Evolutionary conservation across 1,140 invertebrate species (phyloP).

Genomic region (Epicauta chinensis): DNA sequence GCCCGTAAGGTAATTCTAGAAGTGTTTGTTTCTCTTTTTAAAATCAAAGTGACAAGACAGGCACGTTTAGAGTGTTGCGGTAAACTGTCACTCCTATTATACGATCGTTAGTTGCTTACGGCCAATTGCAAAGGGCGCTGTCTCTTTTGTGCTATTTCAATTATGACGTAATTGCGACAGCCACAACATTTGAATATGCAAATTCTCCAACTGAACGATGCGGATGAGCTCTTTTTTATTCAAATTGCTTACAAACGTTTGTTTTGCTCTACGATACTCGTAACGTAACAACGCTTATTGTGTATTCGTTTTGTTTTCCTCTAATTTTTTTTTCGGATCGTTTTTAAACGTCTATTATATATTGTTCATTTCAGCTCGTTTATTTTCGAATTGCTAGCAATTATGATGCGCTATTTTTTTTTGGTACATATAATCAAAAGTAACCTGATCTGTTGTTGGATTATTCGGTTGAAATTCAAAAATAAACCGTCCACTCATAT

Average conservation of each 20-base stretch:
- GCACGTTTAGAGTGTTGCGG: not conserved
- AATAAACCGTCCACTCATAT: too few relatives aligned
- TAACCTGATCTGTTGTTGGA: too few relatives aligned
- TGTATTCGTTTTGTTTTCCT: conserved; percentile 3
- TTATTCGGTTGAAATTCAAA: too few relatives aligned
- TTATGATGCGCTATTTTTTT: too few relatives aligned
- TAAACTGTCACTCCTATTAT: conserved; percentile 16
- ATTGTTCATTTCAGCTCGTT: too few relatives aligned
- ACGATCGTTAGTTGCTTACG: conserved; percentile 22
- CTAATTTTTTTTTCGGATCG: conserved; percentile 3
- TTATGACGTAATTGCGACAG: conserved; percentile 34
- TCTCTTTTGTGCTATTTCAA: conserved; percentile 34
- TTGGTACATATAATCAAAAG: too few relatives aligned
- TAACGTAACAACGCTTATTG: conserved; percentile 23
- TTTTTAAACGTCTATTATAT: not conserved
- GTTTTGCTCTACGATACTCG: conserved; percentile 27
- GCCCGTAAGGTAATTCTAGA: too few relatives aligned
- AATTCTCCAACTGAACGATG: conserved; percentile 19
- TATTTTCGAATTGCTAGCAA: too few relatives aligned
- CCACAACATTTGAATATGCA: conserved; percentile 36
- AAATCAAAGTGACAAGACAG: not conserved
- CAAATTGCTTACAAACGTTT: conserved; percentile 32
- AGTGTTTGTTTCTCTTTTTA: too few relatives aligned
- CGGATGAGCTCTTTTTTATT: conserved; percentile 26
- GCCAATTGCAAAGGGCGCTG: conserved; percentile 24